Evolutionary conservation across 2,888 invertebrate species (phyloP).

Genomic region (Rhyacophila evoluta): DNA sequence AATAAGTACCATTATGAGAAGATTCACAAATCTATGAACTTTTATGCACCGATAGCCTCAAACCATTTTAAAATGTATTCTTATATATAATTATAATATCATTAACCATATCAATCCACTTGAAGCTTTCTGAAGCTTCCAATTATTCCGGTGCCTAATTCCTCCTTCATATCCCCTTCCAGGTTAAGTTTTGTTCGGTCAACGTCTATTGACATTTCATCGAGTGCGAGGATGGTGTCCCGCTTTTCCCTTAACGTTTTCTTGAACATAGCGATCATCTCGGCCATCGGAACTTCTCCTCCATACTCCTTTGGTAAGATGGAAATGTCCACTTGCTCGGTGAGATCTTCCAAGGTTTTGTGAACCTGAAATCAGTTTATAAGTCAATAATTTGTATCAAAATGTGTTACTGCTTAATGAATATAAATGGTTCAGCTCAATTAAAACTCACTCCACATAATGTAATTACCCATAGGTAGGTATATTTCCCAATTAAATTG

Average conservation of each 20-base stretch:
- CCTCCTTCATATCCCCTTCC: constrained; percentile 74
- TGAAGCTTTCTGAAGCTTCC: constrained; percentile 88
- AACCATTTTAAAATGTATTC: constrained; percentile 10
- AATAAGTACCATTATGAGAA: not conserved
- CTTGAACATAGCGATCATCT: constrained; percentile 85
- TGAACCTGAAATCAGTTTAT: constrained; percentile 52
- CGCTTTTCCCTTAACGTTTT: constrained; percentile 73
- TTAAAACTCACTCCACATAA: no score
- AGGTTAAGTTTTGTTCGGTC: constrained; percentile 67
- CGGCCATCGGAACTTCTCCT: constrained; percentile 81
- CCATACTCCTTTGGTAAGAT: constrained; percentile 91
- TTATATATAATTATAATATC: constrained; percentile 5
- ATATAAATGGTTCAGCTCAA: no score
- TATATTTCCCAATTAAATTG: no score
- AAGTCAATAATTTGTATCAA: no score
- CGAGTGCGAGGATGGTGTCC: constrained; percentile 76
- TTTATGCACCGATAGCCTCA: not conserved
- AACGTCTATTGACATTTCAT: constrained; percentile 81
- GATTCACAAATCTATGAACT: not conserved
- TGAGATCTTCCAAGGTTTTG: constrained; percentile 75
- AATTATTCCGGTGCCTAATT: constrained; percentile 79
- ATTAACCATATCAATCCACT: constrained; percentile 72
- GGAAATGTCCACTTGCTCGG: constrained; percentile 76
- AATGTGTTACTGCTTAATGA: no score
- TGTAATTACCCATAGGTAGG: no score